Evolutionary conservation across 1,140 invertebrate species (phyloP).

Genomic region (Bombus turneri): DNA sequence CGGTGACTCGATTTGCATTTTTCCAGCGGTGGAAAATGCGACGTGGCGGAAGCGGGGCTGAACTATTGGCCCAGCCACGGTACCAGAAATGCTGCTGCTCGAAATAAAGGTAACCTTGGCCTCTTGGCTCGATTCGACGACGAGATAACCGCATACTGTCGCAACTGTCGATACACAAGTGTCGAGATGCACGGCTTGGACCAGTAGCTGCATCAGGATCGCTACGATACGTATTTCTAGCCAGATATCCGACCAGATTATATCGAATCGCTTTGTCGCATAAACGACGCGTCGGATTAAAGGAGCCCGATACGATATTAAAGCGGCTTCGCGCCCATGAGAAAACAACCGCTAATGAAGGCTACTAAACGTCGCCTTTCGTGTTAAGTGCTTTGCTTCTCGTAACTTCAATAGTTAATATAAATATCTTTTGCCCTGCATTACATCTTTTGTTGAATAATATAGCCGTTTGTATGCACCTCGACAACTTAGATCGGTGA

Average conservation of each 20-base stretch:
- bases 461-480: background rate
- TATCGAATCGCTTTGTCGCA: constrained; percentile 12
- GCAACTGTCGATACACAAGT: constrained; percentile 42
- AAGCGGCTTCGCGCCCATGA: background rate
- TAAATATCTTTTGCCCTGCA: background rate
- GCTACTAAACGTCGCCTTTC: too few relatives aligned
- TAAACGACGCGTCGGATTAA: constrained; percentile 23
- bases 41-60: constrained; percentile 1
- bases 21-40: background rate
- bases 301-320: background rate
- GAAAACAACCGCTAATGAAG: background rate
- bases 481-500: background rate
- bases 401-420: background rate
- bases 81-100: background rate
- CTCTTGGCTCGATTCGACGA: constrained; percentile 51
- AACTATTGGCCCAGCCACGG: constrained; percentile 33
- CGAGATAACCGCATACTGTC: constrained; percentile 34
- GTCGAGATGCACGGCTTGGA: background rate
- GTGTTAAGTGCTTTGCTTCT: too few relatives aligned
- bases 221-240: background rate
- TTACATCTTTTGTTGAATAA: background rate
- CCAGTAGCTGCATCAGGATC: constrained; percentile 17
- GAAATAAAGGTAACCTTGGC: constrained; percentile 64
- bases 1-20: constrained; percentile 20
- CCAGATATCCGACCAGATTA: background rate